phyloP scores from a whole-genome alignment of 2,113 vertebrate species.

The Planiliza haematocheilus region DNA sequence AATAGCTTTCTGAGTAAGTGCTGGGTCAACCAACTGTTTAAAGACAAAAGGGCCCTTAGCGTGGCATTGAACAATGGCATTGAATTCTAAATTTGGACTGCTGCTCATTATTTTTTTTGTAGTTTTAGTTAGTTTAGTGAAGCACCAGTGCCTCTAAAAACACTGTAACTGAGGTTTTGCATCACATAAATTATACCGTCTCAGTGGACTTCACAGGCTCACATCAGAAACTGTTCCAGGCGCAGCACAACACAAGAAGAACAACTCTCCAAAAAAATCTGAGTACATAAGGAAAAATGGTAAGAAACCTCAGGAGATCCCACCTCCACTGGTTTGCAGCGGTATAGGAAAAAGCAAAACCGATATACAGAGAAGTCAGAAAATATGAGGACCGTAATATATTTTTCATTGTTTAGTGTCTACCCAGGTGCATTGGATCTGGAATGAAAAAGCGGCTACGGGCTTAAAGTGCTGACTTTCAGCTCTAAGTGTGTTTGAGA shows the following conservation, averaged over 20 bases:
- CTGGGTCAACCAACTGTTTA: constrained; percentile 26
- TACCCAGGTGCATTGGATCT: constrained; percentile 16
- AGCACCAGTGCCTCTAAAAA: background rate
- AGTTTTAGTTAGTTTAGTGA: constrained; percentile 3
- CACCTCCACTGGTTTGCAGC: background rate
- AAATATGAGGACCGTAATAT: constrained; percentile 11
- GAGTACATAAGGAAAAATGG: constrained; percentile 16
- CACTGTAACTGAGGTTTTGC: constrained; percentile 18
- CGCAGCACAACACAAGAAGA: background rate
- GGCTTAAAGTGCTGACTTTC: constrained; percentile 25
- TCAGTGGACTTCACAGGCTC: constrained; percentile 17
- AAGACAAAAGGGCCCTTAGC: constrained; percentile 27
- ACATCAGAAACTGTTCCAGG: background rate
- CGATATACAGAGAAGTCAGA: constrained; percentile 14
- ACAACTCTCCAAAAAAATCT: background rate
- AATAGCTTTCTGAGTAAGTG: constrained; percentile 8
- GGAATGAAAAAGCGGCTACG: constrained; percentile 27
- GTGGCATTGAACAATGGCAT: constrained; percentile 7
- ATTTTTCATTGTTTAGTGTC: constrained; percentile 19
- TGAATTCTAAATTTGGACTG: background rate
- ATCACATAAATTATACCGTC: background rate
- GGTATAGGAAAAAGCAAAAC: background rate
- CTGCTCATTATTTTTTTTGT: background rate
- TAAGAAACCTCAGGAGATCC: constrained; percentile 6
- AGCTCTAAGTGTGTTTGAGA: background rate